A percentile compares a stretch with the other conserved stretches of the same genome.
phyloP scores from a whole-genome alignment of 2,797 vertebrate genomes.

The Ciconia nigra region DNA sequence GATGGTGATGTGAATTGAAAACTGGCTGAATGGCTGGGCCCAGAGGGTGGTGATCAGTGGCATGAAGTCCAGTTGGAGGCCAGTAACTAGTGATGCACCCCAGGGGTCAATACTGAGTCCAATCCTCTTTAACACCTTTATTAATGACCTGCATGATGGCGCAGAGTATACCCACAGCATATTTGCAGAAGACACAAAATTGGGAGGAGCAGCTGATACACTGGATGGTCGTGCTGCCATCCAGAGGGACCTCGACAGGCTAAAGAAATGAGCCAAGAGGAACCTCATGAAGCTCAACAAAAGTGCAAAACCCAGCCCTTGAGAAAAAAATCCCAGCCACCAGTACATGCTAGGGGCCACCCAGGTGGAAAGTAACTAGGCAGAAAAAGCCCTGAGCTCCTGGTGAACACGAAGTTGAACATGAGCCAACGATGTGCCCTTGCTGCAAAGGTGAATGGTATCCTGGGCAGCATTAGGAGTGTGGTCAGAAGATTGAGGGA shows the following conservation, averaged over 20 bases:
- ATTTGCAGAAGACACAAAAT: neutral
- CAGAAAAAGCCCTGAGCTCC: neutral
- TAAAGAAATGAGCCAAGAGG: neutral
- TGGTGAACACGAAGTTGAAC: neutral
- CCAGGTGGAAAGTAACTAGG: neutral
- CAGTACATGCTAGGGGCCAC: neutral
- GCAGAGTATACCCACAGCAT: neutral
- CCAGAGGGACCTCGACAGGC: neutral
- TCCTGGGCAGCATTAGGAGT: neutral
- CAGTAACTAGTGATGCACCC: neutral
- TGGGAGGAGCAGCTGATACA: neutral
- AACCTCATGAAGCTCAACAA: neutral
- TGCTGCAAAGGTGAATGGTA: neutral
- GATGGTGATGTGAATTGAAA: neutral
- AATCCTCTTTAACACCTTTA: neutral
- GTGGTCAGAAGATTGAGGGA: neutral
- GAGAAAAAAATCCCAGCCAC: rapidly evolving
- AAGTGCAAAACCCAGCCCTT: neutral
- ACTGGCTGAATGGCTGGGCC: neutral
- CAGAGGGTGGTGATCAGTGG: neutral
- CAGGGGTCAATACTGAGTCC: neutral
- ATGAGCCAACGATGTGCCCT: neutral
- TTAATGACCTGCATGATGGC: neutral
- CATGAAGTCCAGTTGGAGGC: neutral
- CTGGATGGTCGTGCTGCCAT: neutral